A percentile compares a stretch with the other conserved stretches of the same genome.
These are phyloP conservation scores for Haplotaxodon microlepis DNA, from an alignment of 2,113 vertebrate genomes.

Conservation along the genomic window DNA sequence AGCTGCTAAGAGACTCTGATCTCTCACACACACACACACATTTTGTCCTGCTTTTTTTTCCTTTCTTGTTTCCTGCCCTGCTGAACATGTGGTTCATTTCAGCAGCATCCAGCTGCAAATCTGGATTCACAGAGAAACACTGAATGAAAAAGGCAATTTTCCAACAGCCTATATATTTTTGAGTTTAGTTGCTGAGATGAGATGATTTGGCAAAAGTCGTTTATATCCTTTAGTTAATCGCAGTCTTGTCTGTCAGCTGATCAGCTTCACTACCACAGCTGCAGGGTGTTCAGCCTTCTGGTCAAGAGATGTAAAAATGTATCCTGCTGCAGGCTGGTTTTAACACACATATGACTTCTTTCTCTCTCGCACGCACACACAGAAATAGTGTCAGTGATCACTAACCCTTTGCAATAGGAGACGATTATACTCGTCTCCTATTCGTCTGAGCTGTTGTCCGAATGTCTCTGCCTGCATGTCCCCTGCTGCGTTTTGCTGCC, in stretches of 20 bases:
- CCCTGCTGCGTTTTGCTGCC: conserved; percentile 41
- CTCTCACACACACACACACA: not conserved
- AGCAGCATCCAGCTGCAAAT: not conserved
- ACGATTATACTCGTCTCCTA: conserved; percentile 85
- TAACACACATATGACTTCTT: not conserved
- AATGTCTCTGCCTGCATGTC: conserved; percentile 76
- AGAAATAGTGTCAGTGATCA: not conserved
- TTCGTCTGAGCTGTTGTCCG: conserved; percentile 80
- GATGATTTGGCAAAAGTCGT: not conserved
- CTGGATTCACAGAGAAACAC: not conserved
- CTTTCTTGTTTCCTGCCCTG: not conserved
- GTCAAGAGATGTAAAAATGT: not conserved
- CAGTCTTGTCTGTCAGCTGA: not conserved
- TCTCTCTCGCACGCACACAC: not conserved
- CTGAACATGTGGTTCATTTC: not conserved
- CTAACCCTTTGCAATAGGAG: conserved; percentile 54
- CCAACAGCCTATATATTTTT: not conserved
- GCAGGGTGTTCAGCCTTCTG: not conserved
- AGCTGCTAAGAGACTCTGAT: not conserved
- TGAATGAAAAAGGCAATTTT: not conserved
- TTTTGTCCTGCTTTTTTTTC: not conserved
- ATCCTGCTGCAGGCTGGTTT: not conserved
- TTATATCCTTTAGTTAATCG: not conserved
- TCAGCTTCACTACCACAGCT: not conserved
- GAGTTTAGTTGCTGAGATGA: not conserved